Evolutionary conservation across 2,888 invertebrate genomes (phyloP).

Genomic region (Spisula solida): DNA sequence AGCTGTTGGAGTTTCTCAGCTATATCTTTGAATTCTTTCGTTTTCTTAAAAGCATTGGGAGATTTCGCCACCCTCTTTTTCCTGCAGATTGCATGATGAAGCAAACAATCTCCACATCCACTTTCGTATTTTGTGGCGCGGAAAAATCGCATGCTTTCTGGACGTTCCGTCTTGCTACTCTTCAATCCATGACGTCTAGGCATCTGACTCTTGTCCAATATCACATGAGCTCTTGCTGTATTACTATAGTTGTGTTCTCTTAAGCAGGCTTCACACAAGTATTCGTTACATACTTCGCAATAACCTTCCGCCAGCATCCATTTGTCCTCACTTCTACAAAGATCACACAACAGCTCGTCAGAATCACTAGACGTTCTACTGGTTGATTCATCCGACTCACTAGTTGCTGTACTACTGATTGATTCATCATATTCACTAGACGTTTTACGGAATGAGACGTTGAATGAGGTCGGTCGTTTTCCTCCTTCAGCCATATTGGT

Average conservation of each 20-base stretch:
- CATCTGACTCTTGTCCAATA: not conserved
- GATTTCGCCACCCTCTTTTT: not conserved
- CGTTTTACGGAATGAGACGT: not conserved
- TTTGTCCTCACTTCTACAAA: not conserved
- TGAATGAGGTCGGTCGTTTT: not conserved
- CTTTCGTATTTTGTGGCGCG: not conserved
- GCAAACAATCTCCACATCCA: slow-evolving; percentile 29
- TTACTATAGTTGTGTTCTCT: not conserved
- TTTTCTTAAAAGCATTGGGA: not conserved
- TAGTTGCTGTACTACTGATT: too few relatives aligned
- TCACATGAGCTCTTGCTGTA: not conserved
- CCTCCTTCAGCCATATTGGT: not conserved
- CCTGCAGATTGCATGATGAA: not conserved
- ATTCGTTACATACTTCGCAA: slow-evolving; percentile 10
- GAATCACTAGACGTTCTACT: not conserved
- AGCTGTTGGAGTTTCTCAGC: not conserved
- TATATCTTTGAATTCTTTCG: not conserved
- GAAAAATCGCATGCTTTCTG: not conserved
- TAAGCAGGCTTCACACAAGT: not conserved
- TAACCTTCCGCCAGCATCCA: not conserved
- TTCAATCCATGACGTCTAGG: not conserved
- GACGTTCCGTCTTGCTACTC: not conserved
- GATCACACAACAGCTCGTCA: not conserved
- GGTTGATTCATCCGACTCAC: too few relatives aligned
- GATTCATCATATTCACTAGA: not conserved